Percentiles rank a stretch among this genome's conserved stretches.
Conservation (phyloP, 2,797 vertebrate species). For the Cirrhinus molitorella region DNA sequence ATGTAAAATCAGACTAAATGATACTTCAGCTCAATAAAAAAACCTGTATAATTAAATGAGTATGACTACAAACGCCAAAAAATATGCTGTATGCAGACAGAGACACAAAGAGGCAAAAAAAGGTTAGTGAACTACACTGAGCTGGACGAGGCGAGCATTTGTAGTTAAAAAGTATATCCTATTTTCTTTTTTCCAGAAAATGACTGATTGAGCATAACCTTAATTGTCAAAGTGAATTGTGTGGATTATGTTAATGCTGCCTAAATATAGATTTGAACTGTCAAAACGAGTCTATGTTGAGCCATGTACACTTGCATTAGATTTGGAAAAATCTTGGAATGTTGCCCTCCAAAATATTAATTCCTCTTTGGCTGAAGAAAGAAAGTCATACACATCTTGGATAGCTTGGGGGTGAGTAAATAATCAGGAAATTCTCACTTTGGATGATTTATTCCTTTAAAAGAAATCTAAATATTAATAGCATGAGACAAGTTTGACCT, state of each 20-base stretch:
- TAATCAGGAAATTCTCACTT: neutral
- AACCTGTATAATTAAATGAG: neutral
- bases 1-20: neutral
- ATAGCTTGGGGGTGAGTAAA: neutral
- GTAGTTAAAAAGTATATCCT: neutral
- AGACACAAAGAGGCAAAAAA: too few relatives aligned
- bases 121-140: too few relatives aligned
- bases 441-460: neutral
- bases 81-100: neutral
- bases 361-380: conserved; percentile 1
- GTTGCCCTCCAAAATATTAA: neutral
- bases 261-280: neutral
- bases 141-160: neutral
- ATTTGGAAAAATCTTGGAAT: neutral
- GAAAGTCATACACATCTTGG: neutral
- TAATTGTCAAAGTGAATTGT: neutral
- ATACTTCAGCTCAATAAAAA: neutral
- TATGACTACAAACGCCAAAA: neutral
- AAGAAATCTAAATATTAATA: neutral
- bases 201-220: neutral
- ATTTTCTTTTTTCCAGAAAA: neutral
- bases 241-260: neutral
- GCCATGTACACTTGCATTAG: neutral
- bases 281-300: neutral
- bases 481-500: neutral